Evolutionary conservation across 2,888 invertebrate species (phyloP).

Genomic region (Kryphioiulus occultus): DNA sequence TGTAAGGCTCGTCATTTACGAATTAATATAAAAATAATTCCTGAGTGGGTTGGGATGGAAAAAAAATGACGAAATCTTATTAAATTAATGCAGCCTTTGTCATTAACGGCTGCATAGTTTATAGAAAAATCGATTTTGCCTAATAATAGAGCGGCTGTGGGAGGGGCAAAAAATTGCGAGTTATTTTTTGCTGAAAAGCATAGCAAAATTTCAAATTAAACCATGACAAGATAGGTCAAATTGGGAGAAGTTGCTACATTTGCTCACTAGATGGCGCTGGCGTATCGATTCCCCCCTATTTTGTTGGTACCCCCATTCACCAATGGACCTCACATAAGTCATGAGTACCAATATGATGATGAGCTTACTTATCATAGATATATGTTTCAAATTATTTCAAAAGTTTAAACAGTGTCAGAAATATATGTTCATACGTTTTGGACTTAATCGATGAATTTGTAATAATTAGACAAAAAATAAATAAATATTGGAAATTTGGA

Average conservation of each 20-base stretch:
- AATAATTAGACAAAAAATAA: no score
- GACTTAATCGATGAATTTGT: no score
- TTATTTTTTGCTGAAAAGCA: neutral
- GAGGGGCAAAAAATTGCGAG: neutral
- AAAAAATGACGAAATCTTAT: neutral
- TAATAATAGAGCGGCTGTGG: neutral
- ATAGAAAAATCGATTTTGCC: neutral
- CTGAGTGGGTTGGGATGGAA: neutral
- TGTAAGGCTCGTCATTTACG: neutral
- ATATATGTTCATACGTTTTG: no score
- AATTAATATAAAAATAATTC: conserved; percentile 16
- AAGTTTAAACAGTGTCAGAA: no score
- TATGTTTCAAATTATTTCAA: no score
- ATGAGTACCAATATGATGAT: no score
- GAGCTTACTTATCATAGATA: no score
- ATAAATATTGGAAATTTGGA: no score
- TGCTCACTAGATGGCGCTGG: neutral
- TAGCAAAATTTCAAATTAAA: neutral
- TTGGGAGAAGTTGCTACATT: neutral
- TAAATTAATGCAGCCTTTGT: conserved; percentile 23
- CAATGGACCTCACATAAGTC: no score
- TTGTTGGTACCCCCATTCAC: no score
- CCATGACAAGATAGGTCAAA: neutral
- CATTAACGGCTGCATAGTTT: conserved; percentile 17
- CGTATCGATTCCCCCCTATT: neutral